Evolutionary conservation across 1,140 invertebrate genomes (phyloP), one percentile per base, ranked within the genome.

Genomic region (Holcopasites calliopsidis): DNA sequence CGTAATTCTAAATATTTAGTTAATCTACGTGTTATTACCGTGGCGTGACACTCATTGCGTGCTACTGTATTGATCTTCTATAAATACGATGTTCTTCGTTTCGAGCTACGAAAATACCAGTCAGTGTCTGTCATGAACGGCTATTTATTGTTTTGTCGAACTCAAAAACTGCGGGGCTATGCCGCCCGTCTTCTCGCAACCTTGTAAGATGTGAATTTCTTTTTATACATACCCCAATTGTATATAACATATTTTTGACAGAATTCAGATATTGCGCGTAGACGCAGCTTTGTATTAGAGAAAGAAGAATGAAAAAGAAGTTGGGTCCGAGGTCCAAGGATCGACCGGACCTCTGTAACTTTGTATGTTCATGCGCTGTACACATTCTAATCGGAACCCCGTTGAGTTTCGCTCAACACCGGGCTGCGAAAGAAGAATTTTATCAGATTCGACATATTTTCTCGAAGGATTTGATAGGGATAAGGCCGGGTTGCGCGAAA

Each of bases 331-430:
- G 64, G 38, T 1, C 2, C 28, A 13, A 1, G 47, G 33, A 60
- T 40, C 42, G 13, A 50, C 26, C 49, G 11, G 72, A 28, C 52
- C 65, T 72, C 71, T 86, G 84, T 83, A 85, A 83, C 80, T 87
- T 87, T 87, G 64, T 87, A 87, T 86, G 76, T 86, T 83, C 79
- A 86, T 69, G 82, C 85, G 65, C 68, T 71, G 71, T 82, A 82
- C 55, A 85, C 84, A 82, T 76, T 82, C 62, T 81, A 76, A 80
- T 70, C n/a, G n/a, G n/a, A n/a, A 33, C 40, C 28, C 54, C 61
- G 58, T 40, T 35, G 16, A 54, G 62, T 79, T 85, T 80, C 74
- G 18, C 69, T 80, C 77, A 69, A 71, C 44, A 44, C 64, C 33
- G 54, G 11, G 7, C 52, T 40, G 79, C 38, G 69, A n/a, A 62